Evolutionary conservation across 2,113 vertebrate genomes (phyloP).

Genomic region (Bettongia penicillata): DNA sequence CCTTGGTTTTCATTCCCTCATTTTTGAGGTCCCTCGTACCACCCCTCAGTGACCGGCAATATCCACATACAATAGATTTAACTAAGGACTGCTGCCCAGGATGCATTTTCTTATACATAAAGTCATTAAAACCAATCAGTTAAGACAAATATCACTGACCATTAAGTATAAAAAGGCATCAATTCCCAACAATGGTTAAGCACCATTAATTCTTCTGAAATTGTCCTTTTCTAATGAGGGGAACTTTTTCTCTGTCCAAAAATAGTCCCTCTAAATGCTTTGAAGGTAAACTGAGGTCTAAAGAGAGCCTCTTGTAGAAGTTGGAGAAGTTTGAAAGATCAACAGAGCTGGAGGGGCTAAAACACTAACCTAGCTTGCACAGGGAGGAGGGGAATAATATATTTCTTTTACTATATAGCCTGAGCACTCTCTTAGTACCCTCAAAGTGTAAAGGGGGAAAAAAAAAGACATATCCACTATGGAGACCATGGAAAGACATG

Average conservation of each 20-base stretch:
- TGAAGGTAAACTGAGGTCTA: neutral
- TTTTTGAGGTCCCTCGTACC: neutral
- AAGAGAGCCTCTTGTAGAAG: neutral
- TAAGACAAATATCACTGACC: neutral
- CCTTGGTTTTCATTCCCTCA: neutral
- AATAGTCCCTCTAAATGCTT: neutral
- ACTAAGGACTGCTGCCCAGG: neutral
- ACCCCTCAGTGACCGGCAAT: neutral
- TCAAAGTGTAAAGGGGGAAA: too few species aligned
- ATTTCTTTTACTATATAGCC: neutral
- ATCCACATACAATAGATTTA: neutral
- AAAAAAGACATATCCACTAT: neutral
- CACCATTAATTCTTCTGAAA: neutral
- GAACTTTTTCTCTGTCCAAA: neutral
- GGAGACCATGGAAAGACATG: neutral
- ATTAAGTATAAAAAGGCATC: neutral
- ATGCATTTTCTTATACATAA: neutral
- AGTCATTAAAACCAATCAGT: neutral
- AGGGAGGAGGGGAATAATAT: neutral
- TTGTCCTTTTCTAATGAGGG: neutral
- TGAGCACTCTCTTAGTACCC: neutral
- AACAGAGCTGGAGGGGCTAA: neutral
- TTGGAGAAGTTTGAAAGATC: neutral
- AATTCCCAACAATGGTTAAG: neutral
- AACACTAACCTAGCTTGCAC: neutral